These are phyloP conservation scores for Microcaecilia unicolor DNA, from an alignment of 2,797 vertebrate genomes.

Conservation along the genomic window DNA sequence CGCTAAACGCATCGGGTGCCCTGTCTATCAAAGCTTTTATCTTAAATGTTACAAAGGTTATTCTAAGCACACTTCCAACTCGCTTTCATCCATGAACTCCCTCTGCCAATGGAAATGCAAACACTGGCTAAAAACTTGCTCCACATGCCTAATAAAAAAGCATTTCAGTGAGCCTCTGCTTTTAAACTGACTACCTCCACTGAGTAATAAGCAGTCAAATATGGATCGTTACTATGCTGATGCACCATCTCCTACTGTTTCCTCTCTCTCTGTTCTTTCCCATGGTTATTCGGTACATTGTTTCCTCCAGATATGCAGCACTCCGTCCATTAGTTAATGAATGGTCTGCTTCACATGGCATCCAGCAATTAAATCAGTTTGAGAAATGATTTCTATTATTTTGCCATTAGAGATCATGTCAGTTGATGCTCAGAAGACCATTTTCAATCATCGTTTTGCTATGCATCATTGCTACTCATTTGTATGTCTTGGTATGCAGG, in stretches of 20 bases:
- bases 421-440: fast-evolving
- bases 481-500: too few relatives aligned
- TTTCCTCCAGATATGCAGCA: background rate
- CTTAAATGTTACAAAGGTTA: too few relatives aligned
- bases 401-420: background rate
- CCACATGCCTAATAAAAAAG: background rate
- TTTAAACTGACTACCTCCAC: fast-evolving
- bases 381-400: fast-evolving
- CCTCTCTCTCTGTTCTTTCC: background rate
- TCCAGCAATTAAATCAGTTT: fast-evolving
- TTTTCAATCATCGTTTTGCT: too few relatives aligned
- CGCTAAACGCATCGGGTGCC: too few relatives aligned
- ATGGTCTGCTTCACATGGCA: background rate
- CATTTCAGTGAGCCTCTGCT: fast-evolving
- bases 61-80: too few relatives aligned
- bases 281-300: background rate
- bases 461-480: too few relatives aligned
- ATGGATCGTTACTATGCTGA: too few relatives aligned
- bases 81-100: too few relatives aligned
- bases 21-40: too few relatives aligned
- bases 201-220: fast-evolving
- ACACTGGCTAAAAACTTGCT: fast-evolving
- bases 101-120: background rate
- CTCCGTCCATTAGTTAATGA: background rate
- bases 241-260: too few relatives aligned